Evolutionary conservation across 2,797 vertebrate species (phyloP).

Genomic region (Picus viridis): DNA sequence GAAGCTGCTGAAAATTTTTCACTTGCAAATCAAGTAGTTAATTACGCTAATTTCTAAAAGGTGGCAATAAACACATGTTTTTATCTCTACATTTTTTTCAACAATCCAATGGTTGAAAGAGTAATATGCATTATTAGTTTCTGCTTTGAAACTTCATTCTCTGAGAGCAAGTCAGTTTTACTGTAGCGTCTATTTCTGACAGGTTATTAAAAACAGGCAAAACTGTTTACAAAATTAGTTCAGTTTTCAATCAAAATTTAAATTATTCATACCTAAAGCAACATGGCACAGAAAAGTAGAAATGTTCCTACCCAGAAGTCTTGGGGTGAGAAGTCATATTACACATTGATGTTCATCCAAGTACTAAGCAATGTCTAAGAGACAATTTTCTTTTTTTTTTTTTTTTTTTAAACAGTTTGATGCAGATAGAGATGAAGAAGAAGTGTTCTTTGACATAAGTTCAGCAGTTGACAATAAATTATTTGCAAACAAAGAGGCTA

Average conservation of each 20-base stretch:
- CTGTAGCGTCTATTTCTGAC: background rate
- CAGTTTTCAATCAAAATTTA: background rate
- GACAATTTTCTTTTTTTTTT: background rate
- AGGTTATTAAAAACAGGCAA: background rate
- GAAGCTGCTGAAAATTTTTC: background rate
- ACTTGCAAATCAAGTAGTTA: background rate
- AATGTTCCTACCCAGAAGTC: background rate
- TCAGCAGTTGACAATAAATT: slow-evolving; percentile 92
- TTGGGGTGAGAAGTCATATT: background rate
- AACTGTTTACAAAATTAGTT: background rate
- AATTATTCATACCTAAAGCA: background rate
- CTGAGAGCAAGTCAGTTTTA: background rate
- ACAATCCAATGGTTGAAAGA: background rate
- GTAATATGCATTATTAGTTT: background rate
- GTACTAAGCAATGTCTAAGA: background rate
- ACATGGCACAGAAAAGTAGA: background rate
- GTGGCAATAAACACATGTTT: background rate
- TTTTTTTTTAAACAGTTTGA: slow-evolving; percentile 83
- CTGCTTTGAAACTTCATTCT: background rate
- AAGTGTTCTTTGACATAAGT: slow-evolving; percentile 95
- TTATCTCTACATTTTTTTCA: background rate
- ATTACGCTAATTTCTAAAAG: background rate
- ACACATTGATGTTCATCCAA: background rate
- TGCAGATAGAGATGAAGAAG: slow-evolving; percentile 94
- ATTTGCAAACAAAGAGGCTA: slow-evolving; percentile 87